Evolutionary conservation across 1,140 invertebrate genomes (phyloP).

Genomic region (Wiebesia pumilae): DNA sequence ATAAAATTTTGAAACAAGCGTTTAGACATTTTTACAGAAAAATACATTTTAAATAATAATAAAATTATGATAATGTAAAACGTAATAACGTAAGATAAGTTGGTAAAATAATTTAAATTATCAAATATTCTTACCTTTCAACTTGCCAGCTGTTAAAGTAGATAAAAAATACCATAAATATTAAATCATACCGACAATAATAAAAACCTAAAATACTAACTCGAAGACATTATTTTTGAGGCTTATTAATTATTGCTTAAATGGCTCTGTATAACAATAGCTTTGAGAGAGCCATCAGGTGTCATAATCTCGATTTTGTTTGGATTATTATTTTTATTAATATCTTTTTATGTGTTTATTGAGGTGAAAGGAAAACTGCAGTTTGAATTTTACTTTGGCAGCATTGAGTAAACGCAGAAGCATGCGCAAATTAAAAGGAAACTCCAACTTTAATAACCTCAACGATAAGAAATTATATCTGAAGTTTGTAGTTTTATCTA

Average conservation of each 20-base stretch:
- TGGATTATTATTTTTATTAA: slow-evolving; percentile 1
- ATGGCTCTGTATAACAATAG: not conserved
- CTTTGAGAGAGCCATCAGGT: not conserved
- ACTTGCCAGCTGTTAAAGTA: slow-evolving; percentile 33
- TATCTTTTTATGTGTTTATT: not conserved
- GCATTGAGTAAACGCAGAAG: not conserved
- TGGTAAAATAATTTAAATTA: not conserved
- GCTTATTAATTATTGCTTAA: not conserved
- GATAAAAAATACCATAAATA: slow-evolving; percentile 19
- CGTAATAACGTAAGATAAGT: not conserved
- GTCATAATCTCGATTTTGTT: not conserved
- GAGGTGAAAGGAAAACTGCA: not conserved
- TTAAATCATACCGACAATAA: slow-evolving; percentile 6
- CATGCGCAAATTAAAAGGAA: not conserved
- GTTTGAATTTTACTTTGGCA: slow-evolving; percentile 8
- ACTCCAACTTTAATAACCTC: slow-evolving; percentile 17
- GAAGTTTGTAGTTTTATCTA: not conserved
- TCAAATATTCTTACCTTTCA: slow-evolving; percentile 16
- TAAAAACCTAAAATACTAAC: not conserved
- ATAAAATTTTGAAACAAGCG: not conserved
- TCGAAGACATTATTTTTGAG: not conserved
- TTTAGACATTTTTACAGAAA: not conserved
- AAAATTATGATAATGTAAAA: not conserved
- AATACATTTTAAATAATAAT: not conserved
- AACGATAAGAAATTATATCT: not conserved